Evolutionary conservation across 1,140 invertebrate genomes (phyloP), one percentile per base, ranked within the genome.

Genomic region (Cyclina sinensis): DNA sequence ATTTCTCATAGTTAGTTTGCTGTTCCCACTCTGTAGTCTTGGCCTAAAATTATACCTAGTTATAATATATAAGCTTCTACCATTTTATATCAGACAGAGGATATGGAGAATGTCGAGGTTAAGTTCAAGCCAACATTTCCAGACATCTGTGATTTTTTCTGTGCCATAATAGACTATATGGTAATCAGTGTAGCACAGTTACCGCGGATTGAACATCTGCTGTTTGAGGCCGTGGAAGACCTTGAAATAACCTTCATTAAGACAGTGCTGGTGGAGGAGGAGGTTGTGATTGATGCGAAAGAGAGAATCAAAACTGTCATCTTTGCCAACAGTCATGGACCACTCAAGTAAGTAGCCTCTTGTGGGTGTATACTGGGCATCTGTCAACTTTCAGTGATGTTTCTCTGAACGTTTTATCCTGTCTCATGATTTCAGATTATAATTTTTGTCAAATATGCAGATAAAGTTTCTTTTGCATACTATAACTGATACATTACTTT

Each of bases 311-410:
- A 96, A 57, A 91, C 94, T 0, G 94, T 96, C 65, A 96, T 98
- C 82, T 92, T 95, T 43, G 93, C 93, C 0, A 98, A 98, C 95
- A 94, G 96, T 14, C 92, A 96, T 35, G 98, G 98, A 0, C 97
- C 97, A 0, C 90, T 76, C 12, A 94, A 90, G 95, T 95, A 90
- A 85, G 59, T n/a, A n/a, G n/a, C n/a, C n/a, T n/a, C n/a, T n/a
- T n/a, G n/a, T n/a, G n/a, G n/a, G n/a, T n/a, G n/a, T n/a, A n/a
- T n/a, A n/a, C n/a, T n/a, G n/a, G n/a, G n/a, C n/a, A n/a, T n/a
- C n/a, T n/a, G n/a, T n/a, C n/a, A n/a, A n/a, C n/a, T n/a, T n/a
- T n/a, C n/a, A n/a, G n/a, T n/a, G n/a, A n/a, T n/a, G n/a, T n/a
- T n/a, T n/a, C n/a, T n/a, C n/a, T n/a, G n/a, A n/a, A n/a, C n/a